Percentiles rank a stretch among this genome's conserved stretches.
phyloP scores from a whole-genome alignment of 1,140 invertebrate species.

The Calosoma granatense region DNA sequence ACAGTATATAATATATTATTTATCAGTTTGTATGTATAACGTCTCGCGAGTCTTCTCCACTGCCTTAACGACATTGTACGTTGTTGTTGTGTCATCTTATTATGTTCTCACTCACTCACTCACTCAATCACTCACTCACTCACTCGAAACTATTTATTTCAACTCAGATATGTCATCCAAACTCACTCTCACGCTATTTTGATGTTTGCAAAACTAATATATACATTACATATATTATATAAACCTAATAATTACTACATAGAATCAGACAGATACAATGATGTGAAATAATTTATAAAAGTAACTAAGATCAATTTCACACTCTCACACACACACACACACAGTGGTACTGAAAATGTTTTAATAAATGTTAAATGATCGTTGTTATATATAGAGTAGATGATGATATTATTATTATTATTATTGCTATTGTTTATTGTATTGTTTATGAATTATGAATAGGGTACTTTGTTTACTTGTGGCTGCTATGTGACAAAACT shows the following conservation, averaged over 20 bases:
- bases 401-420: constrained; percentile 14
- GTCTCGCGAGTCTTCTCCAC: constrained; percentile 16
- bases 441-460: constrained; percentile 18
- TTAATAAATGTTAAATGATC: constrained; percentile 13
- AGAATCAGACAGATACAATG: no score
- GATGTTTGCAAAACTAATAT: not conserved
- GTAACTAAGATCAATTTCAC: no score
- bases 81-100: not conserved
- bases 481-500: constrained; percentile 5
- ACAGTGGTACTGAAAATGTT: constrained; percentile 10
- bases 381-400: constrained; percentile 13
- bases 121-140: not conserved
- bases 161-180: no score
- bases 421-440: constrained; percentile 13
- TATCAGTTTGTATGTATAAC: constrained; percentile 21
- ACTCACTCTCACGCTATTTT: constrained; percentile 1
- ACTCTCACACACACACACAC: not conserved
- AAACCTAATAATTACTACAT: not conserved
- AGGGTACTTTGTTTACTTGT: constrained; percentile 13
- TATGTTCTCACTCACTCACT: not conserved
- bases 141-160: no score
- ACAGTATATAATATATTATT: constrained; percentile 17
- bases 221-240: not conserved
- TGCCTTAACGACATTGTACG: not conserved
- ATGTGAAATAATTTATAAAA: no score